Evolutionary conservation across 1,140 invertebrate species (phyloP), one percentile per base, ranked within the genome.

Genomic region (Bombus soroeensis): DNA sequence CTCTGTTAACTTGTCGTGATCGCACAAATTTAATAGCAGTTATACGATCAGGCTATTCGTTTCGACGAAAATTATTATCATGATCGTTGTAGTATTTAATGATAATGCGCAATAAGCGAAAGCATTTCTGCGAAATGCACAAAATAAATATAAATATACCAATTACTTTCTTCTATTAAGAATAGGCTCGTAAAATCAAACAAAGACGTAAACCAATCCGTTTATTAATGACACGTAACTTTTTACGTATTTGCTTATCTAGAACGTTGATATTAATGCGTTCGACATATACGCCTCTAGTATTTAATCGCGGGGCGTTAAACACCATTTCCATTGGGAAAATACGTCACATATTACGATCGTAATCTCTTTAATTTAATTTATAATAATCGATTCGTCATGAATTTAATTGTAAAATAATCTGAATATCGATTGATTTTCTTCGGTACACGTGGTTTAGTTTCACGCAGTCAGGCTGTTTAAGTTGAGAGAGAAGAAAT

Each of bases 201-300:
- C 9, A 4, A 13, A n/a, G 10, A 62, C 10, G 59, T 3, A 62
- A n/a, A 62, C 2, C 28, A n/a, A 1, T 62, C 28, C 12, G 2
- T 59, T 59, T 59, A 4, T 57, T 37, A 37, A 76, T 22, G n/a
- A n/a, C 5, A 25, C 2, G 34, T 76, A 13, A n/a, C 73, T 74
- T 37, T 81, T 34, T 13, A 18, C 28, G 39, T 25, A 37, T 37
- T 22, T 22, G 22, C 22, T 82, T 82, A 82, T 82, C 81, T 82
- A 18, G 10, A 12, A 4, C 57, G 34, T 22, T 0, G 74, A 83
- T 78, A 76, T 13, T 47, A 22, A n/a, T n/a, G 18, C n/a, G 15
- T 53, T 39, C 3, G 5, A 13, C 18, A n/a, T 37, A 25, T 32
- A 90, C 85, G 88, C 89, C 88, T 85, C 74, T 85, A 75, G 47